Base-by-base conservation (phyloP, 2,888 invertebrate species). In the Drosophila cracens region DNA sequence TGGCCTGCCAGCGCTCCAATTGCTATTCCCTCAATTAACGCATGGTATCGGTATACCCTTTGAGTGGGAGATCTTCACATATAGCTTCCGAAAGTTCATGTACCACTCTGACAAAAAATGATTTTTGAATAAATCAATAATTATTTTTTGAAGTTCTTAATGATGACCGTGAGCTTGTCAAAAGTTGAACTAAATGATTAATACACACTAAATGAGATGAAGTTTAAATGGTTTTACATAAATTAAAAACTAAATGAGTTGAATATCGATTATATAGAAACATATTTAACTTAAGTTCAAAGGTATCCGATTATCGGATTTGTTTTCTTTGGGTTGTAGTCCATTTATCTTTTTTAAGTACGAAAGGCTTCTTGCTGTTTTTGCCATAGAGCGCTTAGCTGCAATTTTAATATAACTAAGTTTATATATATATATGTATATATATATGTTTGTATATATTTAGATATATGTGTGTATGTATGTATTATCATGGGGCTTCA, bases 311-410 rank as follows among this genome's bases (percentile, higher is more conserved):
- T 3, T 10, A 7, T 33, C n/a, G 6, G 16, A 16, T 7, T 5
- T n/a, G 31, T 25, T 36, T 11, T 4, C 16, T 10, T 43, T 57
- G 25, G n/a, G 11, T 49, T 68, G 70, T 72, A 83, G 75, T 83
- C 62, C 64, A 81, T 72, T 70, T 87, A 27, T 40, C 74, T 40
- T 60, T 54, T 54, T 68, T 70, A 46, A 25, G 49, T 52, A 34
- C 46, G 29, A 57, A 63, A 79, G 57, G 49, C 56, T 40, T 60
- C 31, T 29, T 36, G 27, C 46, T 31, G 34, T 56, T 53, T 2
- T 13, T 40, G 49, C 40, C n/a, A 27, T 16, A 33, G 38, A 16
- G 25, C 46, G 34, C 31, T 18, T 46, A 2, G 48, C 18, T 52
- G 67, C 52, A 61, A 43, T 65, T 36, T 49, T 38, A 43, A 33